Conservation (phyloP, 37 sponge, comb jelly and placozoan species). For the Spongilla lacustris region DNA sequence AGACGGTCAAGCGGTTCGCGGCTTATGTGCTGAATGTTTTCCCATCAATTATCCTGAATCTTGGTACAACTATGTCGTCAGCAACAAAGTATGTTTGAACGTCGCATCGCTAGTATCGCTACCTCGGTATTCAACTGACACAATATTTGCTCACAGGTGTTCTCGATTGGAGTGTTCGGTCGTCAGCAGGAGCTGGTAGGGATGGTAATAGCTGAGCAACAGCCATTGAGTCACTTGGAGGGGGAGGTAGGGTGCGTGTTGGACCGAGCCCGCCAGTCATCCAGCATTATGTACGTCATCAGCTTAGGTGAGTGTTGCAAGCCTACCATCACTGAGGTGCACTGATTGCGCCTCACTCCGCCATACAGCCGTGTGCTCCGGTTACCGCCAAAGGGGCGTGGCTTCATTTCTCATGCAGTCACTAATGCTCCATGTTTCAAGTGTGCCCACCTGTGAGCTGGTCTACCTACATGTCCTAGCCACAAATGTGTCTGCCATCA, state of each 20-base stretch:
- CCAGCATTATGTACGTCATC: conserved; percentile 42
- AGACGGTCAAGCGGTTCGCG: conserved; percentile 5
- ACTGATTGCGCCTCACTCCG: background rate
- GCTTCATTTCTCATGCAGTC: conserved; percentile 21
- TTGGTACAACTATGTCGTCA: conserved; percentile 44
- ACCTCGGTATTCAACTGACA: too few relatives aligned
- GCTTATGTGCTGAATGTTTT: conserved; percentile 40
- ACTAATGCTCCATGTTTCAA: conserved; percentile 36
- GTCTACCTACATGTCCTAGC: conserved; percentile 38
- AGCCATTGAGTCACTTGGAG: conserved; percentile 25
- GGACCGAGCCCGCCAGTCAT: background rate
- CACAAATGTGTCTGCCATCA: conserved; percentile 35
- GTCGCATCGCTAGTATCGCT: too few relatives aligned
- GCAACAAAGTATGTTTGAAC: conserved; percentile 8
- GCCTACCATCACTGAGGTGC: background rate
- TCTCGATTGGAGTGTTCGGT: conserved; percentile 22
- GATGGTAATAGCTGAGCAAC: conserved; percentile 39
- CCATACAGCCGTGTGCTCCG: conserved; percentile 15
- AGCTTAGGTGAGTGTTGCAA: conserved; percentile 32
- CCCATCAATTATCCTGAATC: conserved; percentile 37
- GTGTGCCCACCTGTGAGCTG: conserved; percentile 1
- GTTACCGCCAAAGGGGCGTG: conserved; percentile 20
- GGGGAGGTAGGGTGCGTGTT: conserved; percentile 21
- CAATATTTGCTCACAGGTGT: conserved; percentile 44
- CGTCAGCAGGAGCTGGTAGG: conserved; percentile 8